A percentile compares a stretch with the other conserved stretches of the same genome.
Evolutionary conservation across 2,888 invertebrate genomes (phyloP).

Genomic region (Arrhopalites spinosus): DNA sequence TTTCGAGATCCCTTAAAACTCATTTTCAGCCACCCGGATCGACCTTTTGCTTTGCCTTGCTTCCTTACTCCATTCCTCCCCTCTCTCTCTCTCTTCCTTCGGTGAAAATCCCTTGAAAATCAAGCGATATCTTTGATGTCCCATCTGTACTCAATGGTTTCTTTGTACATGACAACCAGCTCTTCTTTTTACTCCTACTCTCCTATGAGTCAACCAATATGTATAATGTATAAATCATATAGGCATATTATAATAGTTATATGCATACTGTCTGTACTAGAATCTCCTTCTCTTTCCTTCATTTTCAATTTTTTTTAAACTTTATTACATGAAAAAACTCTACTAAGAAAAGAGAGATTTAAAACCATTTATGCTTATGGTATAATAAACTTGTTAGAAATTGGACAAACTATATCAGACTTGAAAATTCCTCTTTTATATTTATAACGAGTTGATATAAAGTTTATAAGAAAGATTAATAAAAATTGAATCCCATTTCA

Average conservation of each 20-base stretch:
- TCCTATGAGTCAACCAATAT: neutral
- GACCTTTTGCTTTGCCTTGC: conserved; percentile 45
- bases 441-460: no score
- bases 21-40: conserved; percentile 53
- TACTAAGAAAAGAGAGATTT: no score
- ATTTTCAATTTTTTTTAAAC: neutral
- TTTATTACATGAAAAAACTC: neutral
- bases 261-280: no score
- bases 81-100: conserved; percentile 31
- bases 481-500: no score
- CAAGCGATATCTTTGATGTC: conserved; percentile 39
- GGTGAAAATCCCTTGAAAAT: conserved; percentile 46
- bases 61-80: conserved; percentile 39
- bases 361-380: no score
- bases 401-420: no score
- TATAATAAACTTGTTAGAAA: no score
- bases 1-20: conserved; percentile 44
- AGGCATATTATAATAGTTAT: no score
- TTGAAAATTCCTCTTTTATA: no score
- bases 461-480: no score
- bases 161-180: conserved; percentile 6
- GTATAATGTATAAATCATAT: no score
- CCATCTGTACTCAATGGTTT: conserved; percentile 20
- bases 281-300: neutral
- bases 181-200: neutral